Conservation (phyloP, 2,888 invertebrate genomes). For the Altica lythri region DNA sequence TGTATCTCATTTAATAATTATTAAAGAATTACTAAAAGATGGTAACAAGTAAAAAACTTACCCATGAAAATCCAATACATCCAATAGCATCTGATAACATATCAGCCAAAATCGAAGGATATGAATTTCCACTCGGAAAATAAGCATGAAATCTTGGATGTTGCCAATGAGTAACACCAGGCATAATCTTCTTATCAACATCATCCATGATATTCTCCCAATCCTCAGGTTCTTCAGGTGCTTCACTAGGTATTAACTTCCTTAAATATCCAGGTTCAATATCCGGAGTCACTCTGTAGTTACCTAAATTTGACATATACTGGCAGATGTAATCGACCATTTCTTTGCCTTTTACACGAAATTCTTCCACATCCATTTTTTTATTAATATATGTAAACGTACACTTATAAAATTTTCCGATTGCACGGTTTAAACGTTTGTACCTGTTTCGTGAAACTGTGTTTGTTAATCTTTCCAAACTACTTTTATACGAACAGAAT, state of each 20-base stretch:
- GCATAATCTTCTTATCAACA: constrained; percentile 90
- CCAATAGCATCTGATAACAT: constrained; percentile 97
- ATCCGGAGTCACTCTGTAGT: constrained; percentile 83
- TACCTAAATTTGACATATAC: constrained; percentile 80
- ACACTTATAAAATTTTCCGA: too few species aligned
- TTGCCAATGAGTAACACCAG: constrained; percentile 98
- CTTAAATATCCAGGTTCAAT: constrained; percentile 91
- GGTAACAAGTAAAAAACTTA: too few species aligned
- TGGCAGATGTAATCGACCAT: constrained; percentile 96
- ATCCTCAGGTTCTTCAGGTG: constrained; percentile 80
- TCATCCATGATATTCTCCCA: constrained; percentile 91
- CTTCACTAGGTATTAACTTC: constrained; percentile 75
- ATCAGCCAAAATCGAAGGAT: constrained; percentile 95
- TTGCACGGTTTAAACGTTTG: too few species aligned
- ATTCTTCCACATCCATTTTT: constrained; percentile 90
- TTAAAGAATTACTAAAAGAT: too few species aligned
- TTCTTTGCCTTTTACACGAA: constrained; percentile 84
- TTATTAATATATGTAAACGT: too few species aligned
- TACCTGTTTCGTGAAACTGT: too few species aligned
- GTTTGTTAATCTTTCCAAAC: too few species aligned
- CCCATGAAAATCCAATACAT: constrained; percentile 99
- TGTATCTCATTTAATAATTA: too few species aligned
- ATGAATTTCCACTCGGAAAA: constrained; percentile 97
- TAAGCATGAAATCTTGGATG: constrained; percentile 99
- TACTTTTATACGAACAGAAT: too few species aligned